Evolutionary conservation across 2,888 invertebrate species (phyloP).

Genomic region (Ectobius pallidus): DNA sequence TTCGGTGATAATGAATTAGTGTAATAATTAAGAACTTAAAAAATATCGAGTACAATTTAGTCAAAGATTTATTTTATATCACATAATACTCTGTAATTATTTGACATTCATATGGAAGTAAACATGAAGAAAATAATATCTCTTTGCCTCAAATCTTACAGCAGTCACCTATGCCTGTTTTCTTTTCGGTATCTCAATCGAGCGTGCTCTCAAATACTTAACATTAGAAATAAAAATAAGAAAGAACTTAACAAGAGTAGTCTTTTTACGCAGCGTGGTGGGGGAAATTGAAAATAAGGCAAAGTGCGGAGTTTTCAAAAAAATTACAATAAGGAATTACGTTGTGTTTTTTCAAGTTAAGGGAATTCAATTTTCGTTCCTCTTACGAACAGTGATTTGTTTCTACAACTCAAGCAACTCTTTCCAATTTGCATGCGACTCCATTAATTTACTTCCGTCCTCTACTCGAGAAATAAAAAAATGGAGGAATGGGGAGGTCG

Average conservation of each 20-base stretch:
- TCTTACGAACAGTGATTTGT: conserved; percentile 27
- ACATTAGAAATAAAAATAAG: not conserved
- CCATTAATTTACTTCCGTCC: conserved; percentile 34
- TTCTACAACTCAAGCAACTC: conserved; percentile 35
- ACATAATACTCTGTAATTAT: too few relatives aligned
- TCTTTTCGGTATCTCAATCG: not conserved
- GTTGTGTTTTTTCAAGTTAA: conserved; percentile 17
- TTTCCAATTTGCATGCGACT: conserved; percentile 37
- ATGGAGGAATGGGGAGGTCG: not conserved
- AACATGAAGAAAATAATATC: too few relatives aligned
- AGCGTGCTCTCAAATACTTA: not conserved
- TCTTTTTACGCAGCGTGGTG: not conserved
- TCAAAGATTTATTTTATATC: too few relatives aligned
- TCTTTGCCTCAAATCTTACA: too few relatives aligned
- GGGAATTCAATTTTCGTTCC: conserved; percentile 24
- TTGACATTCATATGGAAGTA: too few relatives aligned
- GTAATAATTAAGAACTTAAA: too few relatives aligned
- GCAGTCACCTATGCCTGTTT: too few relatives aligned
- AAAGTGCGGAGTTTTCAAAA: conserved; percentile 20
- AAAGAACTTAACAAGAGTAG: not conserved
- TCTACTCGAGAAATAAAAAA: conserved; percentile 26
- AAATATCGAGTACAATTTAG: too few relatives aligned
- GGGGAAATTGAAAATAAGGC: not conserved
- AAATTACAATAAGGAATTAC: conserved; percentile 25
- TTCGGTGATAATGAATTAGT: too few relatives aligned